Percentiles rank a stretch among this genome's conserved stretches.
Evolutionary conservation across 1,140 invertebrate genomes (phyloP).

Genomic region (Heliconius himera): DNA sequence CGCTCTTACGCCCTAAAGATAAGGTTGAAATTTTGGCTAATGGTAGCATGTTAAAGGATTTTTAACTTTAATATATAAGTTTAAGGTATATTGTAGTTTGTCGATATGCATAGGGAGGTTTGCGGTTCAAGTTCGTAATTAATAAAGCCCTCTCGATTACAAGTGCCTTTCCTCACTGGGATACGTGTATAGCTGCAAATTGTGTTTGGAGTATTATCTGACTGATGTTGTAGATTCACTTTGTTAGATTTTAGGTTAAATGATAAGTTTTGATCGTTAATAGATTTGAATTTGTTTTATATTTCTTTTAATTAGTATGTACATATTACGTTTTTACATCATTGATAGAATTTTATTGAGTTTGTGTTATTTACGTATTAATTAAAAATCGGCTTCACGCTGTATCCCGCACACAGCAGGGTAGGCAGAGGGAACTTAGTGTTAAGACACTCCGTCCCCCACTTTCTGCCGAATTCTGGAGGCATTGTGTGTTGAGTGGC

Average conservation of each 20-base stretch:
- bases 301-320: no score
- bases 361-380: no score
- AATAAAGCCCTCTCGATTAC: constrained; percentile 81
- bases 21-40: constrained; percentile 68
- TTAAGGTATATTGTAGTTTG: constrained; percentile 64
- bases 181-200: constrained; percentile 48
- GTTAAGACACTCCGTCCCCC: no score
- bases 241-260: constrained; percentile 10
- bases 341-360: no score
- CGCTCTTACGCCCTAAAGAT: constrained; percentile 73
- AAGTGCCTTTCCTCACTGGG: constrained; percentile 73
- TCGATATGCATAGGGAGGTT: constrained; percentile 45
- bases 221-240: constrained; percentile 23
- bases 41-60: constrained; percentile 52
- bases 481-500: no score
- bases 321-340: no score
- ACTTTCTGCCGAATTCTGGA: no score
- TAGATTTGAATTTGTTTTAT: not conserved
- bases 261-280: not conserved
- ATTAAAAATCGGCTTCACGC: no score
- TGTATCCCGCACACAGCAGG: no score
- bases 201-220: constrained; percentile 33
- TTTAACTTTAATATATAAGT: constrained; percentile 60
- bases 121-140: constrained; percentile 80
- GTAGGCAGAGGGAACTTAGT: no score